These are phyloP conservation scores for Eubucco bourcierii DNA, from an alignment of 2,113 vertebrate species.

Conservation along the genomic window DNA sequence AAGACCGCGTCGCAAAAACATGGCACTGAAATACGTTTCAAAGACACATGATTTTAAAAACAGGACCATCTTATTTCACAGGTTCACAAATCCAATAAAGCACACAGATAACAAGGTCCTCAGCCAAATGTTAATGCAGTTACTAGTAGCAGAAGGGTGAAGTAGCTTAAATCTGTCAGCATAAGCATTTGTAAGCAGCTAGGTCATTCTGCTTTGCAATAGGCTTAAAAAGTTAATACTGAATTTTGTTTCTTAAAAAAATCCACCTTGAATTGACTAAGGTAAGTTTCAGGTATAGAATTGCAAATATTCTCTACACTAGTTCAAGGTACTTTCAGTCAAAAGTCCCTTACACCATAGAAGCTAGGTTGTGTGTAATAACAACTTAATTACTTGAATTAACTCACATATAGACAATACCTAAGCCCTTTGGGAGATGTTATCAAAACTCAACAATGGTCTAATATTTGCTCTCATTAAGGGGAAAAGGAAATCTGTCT, in stretches of 20 bases:
- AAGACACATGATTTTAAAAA: slow-evolving; percentile 8
- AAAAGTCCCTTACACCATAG: neutral
- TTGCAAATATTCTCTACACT: neutral
- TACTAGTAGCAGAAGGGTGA: neutral
- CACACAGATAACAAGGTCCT: neutral
- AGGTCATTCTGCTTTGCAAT: neutral
- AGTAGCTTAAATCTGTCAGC: neutral
- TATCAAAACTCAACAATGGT: neutral
- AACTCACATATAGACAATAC: neutral
- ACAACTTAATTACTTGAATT: neutral
- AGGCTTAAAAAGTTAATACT: neutral
- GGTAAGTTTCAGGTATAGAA: neutral
- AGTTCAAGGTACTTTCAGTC: neutral
- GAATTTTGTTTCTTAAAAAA: neutral
- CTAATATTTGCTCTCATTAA: neutral
- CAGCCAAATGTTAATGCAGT: neutral
- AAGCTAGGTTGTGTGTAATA: neutral
- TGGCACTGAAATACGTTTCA: neutral
- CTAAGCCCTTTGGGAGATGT: neutral
- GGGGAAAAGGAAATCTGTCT: neutral
- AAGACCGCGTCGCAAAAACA: neutral
- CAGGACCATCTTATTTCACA: neutral
- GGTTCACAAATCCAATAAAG: neutral
- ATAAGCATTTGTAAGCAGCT: neutral
- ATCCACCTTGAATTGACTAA: neutral